Conservation (phyloP, 2,113 vertebrate species). For the Ellobius talpinus region DNA sequence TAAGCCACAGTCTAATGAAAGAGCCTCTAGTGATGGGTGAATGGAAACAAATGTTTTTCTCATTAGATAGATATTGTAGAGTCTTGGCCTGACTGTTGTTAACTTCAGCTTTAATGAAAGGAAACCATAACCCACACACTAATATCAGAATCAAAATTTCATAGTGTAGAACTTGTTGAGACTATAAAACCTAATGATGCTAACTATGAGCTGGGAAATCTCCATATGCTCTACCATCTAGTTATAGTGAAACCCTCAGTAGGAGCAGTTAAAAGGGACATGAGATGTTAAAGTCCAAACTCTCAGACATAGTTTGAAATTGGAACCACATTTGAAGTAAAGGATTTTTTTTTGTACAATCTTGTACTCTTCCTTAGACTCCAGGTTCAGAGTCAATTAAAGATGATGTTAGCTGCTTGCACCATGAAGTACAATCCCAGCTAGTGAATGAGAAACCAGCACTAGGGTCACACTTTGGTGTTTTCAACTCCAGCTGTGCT, state of each 20-base stretch:
- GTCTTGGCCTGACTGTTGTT: slow-evolving; percentile 43
- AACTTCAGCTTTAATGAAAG: slow-evolving; percentile 68
- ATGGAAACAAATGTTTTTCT: slow-evolving; percentile 63
- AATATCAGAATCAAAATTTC: slow-evolving; percentile 76
- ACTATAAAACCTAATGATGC: slow-evolving; percentile 81
- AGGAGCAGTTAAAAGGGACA: slow-evolving; percentile 29
- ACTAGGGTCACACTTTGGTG: neutral
- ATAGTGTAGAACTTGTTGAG: slow-evolving; percentile 74
- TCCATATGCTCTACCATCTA: slow-evolving; percentile 55
- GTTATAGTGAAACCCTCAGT: slow-evolving; percentile 66
- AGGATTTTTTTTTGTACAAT: neutral
- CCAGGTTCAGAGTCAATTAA: neutral
- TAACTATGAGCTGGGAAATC: slow-evolving; percentile 73
- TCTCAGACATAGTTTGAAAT: slow-evolving; percentile 19
- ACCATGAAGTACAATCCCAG: neutral
- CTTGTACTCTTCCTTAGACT: neutral
- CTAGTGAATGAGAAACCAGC: neutral
- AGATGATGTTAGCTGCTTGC: neutral
- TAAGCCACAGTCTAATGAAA: slow-evolving; percentile 59
- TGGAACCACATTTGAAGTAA: slow-evolving; percentile 23
- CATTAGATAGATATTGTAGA: slow-evolving; percentile 65
- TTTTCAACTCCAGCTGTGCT: neutral
- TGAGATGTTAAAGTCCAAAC: slow-evolving; percentile 3
- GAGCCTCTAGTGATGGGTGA: slow-evolving; percentile 59
- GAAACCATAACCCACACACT: slow-evolving; percentile 52